phyloP scores from a whole-genome alignment of 2,797 vertebrate genomes.

The Sciaenops ocellatus region DNA sequence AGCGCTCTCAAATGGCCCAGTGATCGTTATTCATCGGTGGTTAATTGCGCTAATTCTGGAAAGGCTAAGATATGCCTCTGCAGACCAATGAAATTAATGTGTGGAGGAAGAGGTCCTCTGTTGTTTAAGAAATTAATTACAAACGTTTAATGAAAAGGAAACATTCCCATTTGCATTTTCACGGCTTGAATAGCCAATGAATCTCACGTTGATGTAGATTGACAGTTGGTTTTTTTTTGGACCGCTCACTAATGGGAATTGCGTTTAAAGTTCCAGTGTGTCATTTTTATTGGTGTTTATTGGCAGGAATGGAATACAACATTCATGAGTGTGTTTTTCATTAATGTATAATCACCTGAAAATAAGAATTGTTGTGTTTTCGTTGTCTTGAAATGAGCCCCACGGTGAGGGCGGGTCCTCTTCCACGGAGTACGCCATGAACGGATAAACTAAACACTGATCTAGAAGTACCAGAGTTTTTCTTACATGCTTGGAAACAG shows the following conservation, averaged over 20 bases:
- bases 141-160: constrained; percentile 74
- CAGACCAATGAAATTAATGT: constrained; percentile 67
- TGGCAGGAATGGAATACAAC: no score
- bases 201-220: constrained; percentile 46
- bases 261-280: neutral
- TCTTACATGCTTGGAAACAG: no score
- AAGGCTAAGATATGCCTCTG: constrained; percentile 57
- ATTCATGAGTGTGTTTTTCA: no score
- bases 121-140: constrained; percentile 79
- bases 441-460: no score
- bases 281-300: no score
- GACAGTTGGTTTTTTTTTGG: constrained; percentile 32
- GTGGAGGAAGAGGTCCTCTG: constrained; percentile 52
- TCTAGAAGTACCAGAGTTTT: no score
- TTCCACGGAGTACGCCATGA: no score
- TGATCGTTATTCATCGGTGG: constrained; percentile 67
- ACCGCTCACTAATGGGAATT: constrained; percentile 49
- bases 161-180: constrained; percentile 67
- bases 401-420: no score
- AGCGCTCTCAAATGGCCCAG: constrained; percentile 54
- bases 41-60: constrained; percentile 75
- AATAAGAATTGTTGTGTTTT: no score
- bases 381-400: no score
- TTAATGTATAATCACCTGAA: no score
- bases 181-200: constrained; percentile 62